These are phyloP conservation scores for Sinhomidia bicolor DNA, from an alignment of 2,888 invertebrate species.

Conservation along the genomic window DNA sequence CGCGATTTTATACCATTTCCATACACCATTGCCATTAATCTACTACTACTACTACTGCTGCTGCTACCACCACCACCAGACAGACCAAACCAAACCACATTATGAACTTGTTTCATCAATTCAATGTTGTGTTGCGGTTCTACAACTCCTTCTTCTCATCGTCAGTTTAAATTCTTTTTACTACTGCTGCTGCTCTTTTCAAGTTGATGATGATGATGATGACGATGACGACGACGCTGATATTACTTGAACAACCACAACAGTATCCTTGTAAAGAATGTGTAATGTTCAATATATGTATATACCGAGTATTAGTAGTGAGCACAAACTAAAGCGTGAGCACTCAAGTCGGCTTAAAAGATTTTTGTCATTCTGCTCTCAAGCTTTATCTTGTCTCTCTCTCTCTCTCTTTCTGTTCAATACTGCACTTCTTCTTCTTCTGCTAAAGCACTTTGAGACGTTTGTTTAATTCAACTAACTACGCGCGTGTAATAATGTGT, in stretches of 20 bases:
- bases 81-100: constrained; percentile 27
- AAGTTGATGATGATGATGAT: neutral
- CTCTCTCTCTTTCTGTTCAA: too few species aligned
- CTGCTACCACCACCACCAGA: neutral
- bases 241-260: constrained; percentile 11
- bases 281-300: neutral
- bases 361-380: neutral
- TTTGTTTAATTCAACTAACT: neutral
- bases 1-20: constrained; percentile 25
- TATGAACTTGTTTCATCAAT: constrained; percentile 16
- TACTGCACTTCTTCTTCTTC: neutral
- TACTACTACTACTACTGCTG: neutral
- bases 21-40: constrained; percentile 35
- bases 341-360: constrained; percentile 38
- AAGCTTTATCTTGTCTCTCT: too few species aligned
- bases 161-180: too few species aligned
- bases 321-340: neutral
- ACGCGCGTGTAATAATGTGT: neutral
- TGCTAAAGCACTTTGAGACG: neutral
- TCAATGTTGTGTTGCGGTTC: constrained; percentile 28
- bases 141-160: too few species aligned
- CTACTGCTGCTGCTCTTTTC: too few species aligned
- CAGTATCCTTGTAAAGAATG: constrained; percentile 35
- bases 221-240: neutral
- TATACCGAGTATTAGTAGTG: neutral